Evolutionary conservation across 2,797 vertebrate species (phyloP), one percentile per base, ranked within the genome.

Genomic region (Hyperoplus lanceolatus): DNA sequence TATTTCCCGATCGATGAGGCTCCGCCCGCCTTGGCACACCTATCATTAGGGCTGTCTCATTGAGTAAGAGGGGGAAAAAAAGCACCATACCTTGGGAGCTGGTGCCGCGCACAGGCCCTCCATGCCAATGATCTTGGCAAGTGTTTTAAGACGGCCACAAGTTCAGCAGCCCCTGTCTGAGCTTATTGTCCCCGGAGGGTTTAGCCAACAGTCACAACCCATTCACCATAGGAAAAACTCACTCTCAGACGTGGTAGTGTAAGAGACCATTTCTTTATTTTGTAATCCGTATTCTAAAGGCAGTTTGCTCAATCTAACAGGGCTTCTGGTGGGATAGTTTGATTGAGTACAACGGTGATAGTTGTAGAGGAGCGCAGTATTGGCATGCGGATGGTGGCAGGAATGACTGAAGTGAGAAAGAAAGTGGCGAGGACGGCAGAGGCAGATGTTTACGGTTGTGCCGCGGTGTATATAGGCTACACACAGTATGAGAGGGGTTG

Each of bases 1-100:
- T 93, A 86, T 87, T 76, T 56, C 29, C 61, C 59, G 18, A 93
- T 91, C 90, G 75, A 90, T 91, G 86, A 77, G 8, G 11, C 79
- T 36, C 59, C 53, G 11, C 12, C 67, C 63, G 65, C 80, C 74
- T 71, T 85, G 85, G 77, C 82, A 85, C 85, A 90, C 81, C 88
- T 87, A 85, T 90, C 89, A 88, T 91, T 91, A 89, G 63, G 73
- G 77, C 71, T 83, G 86, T 89, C 79, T 91, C 79, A 65, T 36
- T 75, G 85, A 87, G 66, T 79, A 78, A 75, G 62, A 77, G 81
- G 29, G 29, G 29, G 29, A 29, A 29, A 77, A 75, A 79, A 85
- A 66, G 63, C 69, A 36, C 57, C 66, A 57, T 78, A 86, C 75
- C 67, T 75, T 16, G 0, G 54, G 69, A 82, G 29, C 29, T 29